Conservation (phyloP, 2,888 invertebrate genomes). For the Thysanoteuthis rhombus region DNA sequence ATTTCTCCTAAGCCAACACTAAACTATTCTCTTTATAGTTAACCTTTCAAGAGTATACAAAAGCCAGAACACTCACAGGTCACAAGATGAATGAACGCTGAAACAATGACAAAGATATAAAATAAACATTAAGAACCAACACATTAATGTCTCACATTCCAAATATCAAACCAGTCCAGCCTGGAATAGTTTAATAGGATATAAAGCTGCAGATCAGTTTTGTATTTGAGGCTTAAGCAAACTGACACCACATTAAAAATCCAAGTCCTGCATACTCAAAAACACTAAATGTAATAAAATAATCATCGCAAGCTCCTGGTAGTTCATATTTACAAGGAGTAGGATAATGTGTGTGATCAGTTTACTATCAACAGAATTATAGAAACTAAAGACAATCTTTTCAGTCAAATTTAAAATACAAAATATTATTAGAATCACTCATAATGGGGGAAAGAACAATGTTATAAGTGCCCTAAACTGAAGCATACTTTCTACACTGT, state of each 20-base stretch:
- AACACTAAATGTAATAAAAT: no score
- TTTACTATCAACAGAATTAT: no score
- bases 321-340: no score
- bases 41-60: background rate
- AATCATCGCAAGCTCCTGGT: no score
- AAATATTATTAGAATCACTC: no score
- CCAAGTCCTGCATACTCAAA: no score
- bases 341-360: no score
- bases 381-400: no score
- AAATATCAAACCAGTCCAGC: background rate
- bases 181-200: background rate
- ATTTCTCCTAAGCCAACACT: background rate
- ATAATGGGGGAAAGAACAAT: no score
- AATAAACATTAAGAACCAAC: background rate
- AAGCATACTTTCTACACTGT: no score
- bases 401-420: no score
- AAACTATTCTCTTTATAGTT: background rate
- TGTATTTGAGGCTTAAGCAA: background rate
- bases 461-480: no score
- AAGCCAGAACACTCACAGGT: background rate
- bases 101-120: background rate
- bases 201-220: background rate
- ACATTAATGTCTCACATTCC: background rate
- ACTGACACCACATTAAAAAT: background rate
- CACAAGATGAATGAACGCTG: background rate